These are phyloP conservation scores for Psilopsiagon aurifrons DNA, from an alignment of 2,113 vertebrate species.

Conservation along the genomic window DNA sequence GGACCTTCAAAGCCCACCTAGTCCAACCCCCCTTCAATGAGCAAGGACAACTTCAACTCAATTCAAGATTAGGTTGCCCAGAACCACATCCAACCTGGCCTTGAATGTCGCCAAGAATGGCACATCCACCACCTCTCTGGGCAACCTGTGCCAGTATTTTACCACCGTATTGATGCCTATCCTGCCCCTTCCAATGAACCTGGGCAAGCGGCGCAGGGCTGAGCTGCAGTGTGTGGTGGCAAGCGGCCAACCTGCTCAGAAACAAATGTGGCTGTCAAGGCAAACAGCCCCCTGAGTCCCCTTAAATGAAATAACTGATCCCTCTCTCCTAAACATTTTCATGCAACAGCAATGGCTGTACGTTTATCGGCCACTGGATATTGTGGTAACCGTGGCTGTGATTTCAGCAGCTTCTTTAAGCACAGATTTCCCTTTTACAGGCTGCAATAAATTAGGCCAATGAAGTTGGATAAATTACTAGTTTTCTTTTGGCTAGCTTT, in stretches of 20 bases:
- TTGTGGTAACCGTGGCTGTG: not conserved
- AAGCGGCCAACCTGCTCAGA: not conserved
- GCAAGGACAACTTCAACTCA: not conserved
- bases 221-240: fast-evolving
- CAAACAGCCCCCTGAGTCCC: not conserved
- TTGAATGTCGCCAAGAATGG: not conserved
- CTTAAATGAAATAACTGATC: not conserved
- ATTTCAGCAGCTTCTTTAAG: not conserved
- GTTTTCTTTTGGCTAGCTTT: not conserved
- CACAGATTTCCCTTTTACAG: not conserved
- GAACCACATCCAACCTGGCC: not conserved
- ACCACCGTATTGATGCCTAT: not conserved
- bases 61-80: not conserved
- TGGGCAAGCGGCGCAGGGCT: fast-evolving
- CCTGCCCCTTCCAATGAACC: not conserved
- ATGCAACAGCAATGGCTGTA: not conserved
- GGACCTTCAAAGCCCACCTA: not conserved
- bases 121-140: not conserved
- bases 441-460: not conserved
- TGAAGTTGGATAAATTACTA: not conserved
- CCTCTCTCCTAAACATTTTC: not conserved
- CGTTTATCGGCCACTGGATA: not conserved
- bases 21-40: not conserved
- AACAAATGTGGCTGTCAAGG: not conserved
- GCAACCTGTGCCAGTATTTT: not conserved